These are phyloP conservation scores for Rallus crepitans DNA, from an alignment of 2,797 vertebrate genomes.

Conservation along the genomic window DNA sequence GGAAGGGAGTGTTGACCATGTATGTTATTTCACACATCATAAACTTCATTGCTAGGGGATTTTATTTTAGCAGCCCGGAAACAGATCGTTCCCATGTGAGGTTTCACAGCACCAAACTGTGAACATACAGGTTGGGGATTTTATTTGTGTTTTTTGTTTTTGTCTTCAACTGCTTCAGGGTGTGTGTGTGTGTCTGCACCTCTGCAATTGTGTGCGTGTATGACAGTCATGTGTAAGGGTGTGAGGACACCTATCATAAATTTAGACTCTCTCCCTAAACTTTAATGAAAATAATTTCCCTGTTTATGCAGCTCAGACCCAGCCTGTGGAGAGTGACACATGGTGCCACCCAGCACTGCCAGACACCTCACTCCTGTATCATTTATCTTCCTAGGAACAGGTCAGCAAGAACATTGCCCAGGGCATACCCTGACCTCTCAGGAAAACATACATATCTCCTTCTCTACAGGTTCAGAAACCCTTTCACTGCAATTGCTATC, in stretches of 20 bases:
- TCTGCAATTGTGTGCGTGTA: neutral
- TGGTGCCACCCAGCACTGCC: neutral
- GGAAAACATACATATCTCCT: neutral
- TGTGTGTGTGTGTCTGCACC: neutral
- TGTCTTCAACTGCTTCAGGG: neutral
- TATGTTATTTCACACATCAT: neutral
- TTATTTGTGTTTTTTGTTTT: conserved; percentile 2
- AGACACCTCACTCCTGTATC: neutral
- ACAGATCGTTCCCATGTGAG: neutral
- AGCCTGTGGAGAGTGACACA: neutral
- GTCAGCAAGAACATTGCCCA: neutral
- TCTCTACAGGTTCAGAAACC: neutral
- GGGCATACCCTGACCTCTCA: neutral
- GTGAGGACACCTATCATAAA: neutral
- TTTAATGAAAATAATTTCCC: neutral
- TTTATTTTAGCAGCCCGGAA: conserved; percentile 12
- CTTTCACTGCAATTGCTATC: neutral
- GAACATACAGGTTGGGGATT: neutral
- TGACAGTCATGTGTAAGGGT: fast-evolving
- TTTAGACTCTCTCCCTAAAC: neutral
- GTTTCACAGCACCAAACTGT: neutral
- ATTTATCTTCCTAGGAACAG: neutral
- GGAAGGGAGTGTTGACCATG: neutral
- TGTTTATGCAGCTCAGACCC: neutral
- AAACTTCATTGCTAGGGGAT: neutral